These are phyloP conservation scores for Antheraea pernyi DNA, from an alignment of 1,140 invertebrate genomes.

Conservation along the genomic window DNA sequence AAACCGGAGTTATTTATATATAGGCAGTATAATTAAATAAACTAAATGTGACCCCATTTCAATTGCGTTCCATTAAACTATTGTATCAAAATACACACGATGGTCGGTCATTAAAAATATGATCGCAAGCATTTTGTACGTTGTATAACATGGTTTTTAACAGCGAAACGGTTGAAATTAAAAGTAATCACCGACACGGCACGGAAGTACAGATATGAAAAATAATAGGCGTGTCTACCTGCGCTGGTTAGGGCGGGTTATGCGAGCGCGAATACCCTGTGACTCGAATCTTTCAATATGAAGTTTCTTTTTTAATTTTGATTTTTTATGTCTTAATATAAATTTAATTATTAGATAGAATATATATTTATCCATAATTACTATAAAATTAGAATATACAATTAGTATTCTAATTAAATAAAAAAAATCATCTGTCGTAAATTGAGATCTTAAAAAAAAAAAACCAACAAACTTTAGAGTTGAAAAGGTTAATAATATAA, in stretches of 20 bases:
- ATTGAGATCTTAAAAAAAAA: too few species aligned
- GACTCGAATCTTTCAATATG: conserved; percentile 35
- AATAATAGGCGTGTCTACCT: conserved; percentile 58
- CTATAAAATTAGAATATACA: not conserved
- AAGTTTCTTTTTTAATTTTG: not conserved
- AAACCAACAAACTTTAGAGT: too few species aligned
- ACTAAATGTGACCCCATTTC: not conserved
- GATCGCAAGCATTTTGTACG: conserved; percentile 56
- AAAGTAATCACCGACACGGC: conserved; percentile 65
- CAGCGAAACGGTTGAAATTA: conserved; percentile 63
- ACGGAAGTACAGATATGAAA: conserved; percentile 67
- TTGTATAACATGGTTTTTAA: conserved; percentile 50
- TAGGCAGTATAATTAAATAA: not conserved
- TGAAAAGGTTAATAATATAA: too few species aligned
- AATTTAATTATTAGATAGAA: not conserved
- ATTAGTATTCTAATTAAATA: not conserved
- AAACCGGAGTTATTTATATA: not conserved
- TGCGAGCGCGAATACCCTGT: conserved; percentile 46
- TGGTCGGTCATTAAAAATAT: conserved; percentile 59
- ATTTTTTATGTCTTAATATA: not conserved
- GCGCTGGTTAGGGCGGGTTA: conserved; percentile 38
- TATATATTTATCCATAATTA: too few species aligned
- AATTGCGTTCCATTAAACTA: conserved; percentile 24
- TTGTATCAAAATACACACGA: conserved; percentile 48
- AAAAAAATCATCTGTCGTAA: too few species aligned